These are phyloP conservation scores for Leuciscus idus DNA, from an alignment of 2,113 vertebrate species.

Conservation along the genomic window DNA sequence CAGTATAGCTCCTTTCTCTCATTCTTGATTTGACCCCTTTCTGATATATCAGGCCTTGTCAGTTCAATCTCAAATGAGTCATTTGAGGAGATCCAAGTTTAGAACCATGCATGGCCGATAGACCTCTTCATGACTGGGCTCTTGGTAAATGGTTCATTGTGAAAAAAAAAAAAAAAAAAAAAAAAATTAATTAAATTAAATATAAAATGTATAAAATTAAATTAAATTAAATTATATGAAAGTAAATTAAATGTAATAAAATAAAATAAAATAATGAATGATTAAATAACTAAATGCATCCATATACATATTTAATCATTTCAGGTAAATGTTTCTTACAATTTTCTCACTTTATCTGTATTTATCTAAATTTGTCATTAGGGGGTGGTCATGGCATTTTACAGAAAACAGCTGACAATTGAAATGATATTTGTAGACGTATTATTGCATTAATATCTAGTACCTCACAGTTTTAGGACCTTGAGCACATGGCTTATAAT, in stretches of 20 bases:
- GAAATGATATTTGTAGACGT: too few species aligned
- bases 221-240: too few species aligned
- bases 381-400: not conserved
- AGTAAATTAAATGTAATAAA: too few species aligned
- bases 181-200: too few species aligned
- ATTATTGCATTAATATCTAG: too few species aligned
- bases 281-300: not conserved
- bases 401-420: not conserved
- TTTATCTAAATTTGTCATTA: not conserved
- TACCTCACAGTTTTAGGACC: too few species aligned
- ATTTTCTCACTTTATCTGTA: not conserved
- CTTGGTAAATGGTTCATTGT: not conserved
- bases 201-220: too few species aligned
- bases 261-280: too few species aligned
- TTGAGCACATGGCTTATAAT: too few species aligned
- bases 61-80: not conserved
- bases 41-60: constrained; percentile 18
- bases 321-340: not conserved
- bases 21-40: not conserved
- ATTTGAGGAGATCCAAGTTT: not conserved
- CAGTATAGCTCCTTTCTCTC: constrained; percentile 35
- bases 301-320: too few species aligned
- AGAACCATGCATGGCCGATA: not conserved
- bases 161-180: too few species aligned
- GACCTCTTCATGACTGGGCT: not conserved